phyloP scores from a whole-genome alignment of 2,888 invertebrate genomes.

The Eudemis profundana region DNA sequence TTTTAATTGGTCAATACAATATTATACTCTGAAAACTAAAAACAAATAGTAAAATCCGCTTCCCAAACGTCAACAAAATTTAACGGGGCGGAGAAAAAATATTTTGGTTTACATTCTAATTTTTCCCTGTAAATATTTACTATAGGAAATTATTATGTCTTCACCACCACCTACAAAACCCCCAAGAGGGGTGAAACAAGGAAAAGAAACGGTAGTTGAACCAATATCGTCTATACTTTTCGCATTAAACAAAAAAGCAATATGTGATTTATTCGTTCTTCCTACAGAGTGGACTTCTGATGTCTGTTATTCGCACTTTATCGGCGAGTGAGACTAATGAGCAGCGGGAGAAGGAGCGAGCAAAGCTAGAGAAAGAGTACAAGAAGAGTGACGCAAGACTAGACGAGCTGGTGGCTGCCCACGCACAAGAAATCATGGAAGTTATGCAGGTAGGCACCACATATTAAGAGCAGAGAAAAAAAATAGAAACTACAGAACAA shows the following conservation, averaged over 20 bases:
- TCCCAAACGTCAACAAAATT: conserved; percentile 6
- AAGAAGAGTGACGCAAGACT: conserved; percentile 95
- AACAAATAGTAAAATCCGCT: neutral
- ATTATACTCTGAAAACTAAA: neutral
- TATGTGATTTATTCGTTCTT: neutral
- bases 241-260: neutral
- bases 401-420: conserved; percentile 94
- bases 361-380: conserved; percentile 96
- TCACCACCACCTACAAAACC: conserved; percentile 92
- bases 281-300: conserved; percentile 92
- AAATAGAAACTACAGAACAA: no score
- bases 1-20: neutral
- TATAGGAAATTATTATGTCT: conserved; percentile 83
- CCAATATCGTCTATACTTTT: conserved; percentile 4
- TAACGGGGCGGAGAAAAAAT: conserved; percentile 32
- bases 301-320: conserved; percentile 97
- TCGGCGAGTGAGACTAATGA: conserved; percentile 97
- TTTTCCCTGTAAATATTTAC: no score
- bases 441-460: conserved; percentile 88
- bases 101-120: conserved; percentile 4
- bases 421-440: conserved; percentile 94
- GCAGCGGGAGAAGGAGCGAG: conserved; percentile 96
- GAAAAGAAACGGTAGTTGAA: conserved; percentile 91
- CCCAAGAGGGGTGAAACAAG: conserved; percentile 93
- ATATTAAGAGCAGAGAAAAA: no score